Evolutionary conservation across 2,888 invertebrate genomes (phyloP).

Genomic region (Pseudeuparius sepicola): DNA sequence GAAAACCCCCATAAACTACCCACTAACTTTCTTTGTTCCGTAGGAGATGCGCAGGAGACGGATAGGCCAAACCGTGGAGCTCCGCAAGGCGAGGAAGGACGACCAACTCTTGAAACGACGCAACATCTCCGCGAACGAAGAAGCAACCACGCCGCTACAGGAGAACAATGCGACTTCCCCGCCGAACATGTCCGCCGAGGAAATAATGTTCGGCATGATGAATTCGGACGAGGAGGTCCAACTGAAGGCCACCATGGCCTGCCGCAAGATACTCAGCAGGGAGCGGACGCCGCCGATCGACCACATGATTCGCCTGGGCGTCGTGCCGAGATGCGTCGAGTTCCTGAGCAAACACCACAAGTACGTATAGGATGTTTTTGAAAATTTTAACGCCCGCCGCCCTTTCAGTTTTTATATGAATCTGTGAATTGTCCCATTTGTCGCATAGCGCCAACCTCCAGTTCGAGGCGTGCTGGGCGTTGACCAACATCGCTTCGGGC

Average conservation of each 20-base stretch:
- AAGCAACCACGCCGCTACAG: slow-evolving; percentile 43
- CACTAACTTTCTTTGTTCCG: too few species aligned
- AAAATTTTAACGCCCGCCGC: too few species aligned
- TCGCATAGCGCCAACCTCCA: slow-evolving; percentile 58
- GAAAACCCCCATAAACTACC: too few species aligned
- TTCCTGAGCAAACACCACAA: slow-evolving; percentile 62
- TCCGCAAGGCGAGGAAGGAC: slow-evolving; percentile 88
- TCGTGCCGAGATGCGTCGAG: slow-evolving; percentile 72
- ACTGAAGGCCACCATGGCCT: slow-evolving; percentile 67
- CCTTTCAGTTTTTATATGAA: background rate
- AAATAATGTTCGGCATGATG: slow-evolving; percentile 65
- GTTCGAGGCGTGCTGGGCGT: slow-evolving; percentile 95
- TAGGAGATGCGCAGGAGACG: slow-evolving; percentile 84
- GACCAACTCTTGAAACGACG: slow-evolving; percentile 87
- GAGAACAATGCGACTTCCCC: slow-evolving; percentile 39
- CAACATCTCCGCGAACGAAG: slow-evolving; percentile 55
- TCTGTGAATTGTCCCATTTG: background rate
- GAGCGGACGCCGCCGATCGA: slow-evolving; percentile 89
- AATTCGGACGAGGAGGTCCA: slow-evolving; percentile 52
- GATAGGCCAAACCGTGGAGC: slow-evolving; percentile 78
- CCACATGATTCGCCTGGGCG: slow-evolving; percentile 70
- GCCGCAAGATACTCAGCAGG: slow-evolving; percentile 77
- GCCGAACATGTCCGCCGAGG: slow-evolving; percentile 50
- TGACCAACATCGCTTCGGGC: slow-evolving; percentile 96
- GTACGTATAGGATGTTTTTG: slow-evolving; percentile 42